Base-by-base conservation (phyloP, 2,797 vertebrate genomes). In the Decapterus maruadsi region DNA sequence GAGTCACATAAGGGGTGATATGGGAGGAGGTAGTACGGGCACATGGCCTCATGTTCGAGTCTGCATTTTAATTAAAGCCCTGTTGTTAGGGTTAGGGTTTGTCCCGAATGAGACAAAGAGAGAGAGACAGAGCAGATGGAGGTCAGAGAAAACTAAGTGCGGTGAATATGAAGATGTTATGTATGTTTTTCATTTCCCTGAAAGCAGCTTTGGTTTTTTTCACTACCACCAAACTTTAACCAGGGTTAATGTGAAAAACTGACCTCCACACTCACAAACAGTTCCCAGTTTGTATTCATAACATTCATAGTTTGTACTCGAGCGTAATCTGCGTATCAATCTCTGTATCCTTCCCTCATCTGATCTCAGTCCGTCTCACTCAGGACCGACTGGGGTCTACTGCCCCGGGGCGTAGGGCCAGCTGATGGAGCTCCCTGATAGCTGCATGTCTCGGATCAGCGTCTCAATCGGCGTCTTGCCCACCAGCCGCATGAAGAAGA, bases 401-500 rank as follows among this genome's bases (percentile, higher is more conserved):
- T 98, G 97, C 67, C 96, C 96, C 0, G 96, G 84, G 0, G 93
- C 96, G 0, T 99, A 99, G 63, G 98, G 97, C 98, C 97, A 99
- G 93, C 96, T 98, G 93, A 99, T 99, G 87, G 96, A 96, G 92
- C 97, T 98, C 66, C 98, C 98, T 0, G 98, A 99, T 19, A 99
- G 96, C 86, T 99, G 96, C 98, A 99, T 99, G 96, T 99, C 98
- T 66, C 97, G 95, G 90, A 99, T 98, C 19, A 99, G 94, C 3
- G 98, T 99, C 93, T 99, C 97, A 2, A 99, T 99, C 86, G 98
- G 98, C 0, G 97, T 99, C 90, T 99, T 99, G 48, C 98, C 98
- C 81, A 99, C 98, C 81, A 99, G 95, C 22, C 98, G 93, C 97
- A 99, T 98, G 92, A 99, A 99, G 95, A 99, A 99, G 70, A 99